These are phyloP conservation scores for Neocrepidodera transversa DNA, from an alignment of 2,888 invertebrate species.

Conservation along the genomic window DNA sequence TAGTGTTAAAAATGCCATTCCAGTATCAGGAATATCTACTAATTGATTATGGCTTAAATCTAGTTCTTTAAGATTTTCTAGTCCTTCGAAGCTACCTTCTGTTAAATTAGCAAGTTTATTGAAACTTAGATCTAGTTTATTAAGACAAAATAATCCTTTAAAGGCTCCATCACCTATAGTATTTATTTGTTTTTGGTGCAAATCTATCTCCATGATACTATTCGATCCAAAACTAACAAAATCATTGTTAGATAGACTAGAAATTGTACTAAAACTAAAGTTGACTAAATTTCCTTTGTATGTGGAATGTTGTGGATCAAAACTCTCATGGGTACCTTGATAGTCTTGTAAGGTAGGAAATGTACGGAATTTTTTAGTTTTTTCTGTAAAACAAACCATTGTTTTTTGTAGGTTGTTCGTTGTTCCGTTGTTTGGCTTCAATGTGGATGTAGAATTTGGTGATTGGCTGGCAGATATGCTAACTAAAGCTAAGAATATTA, in stretches of 20 bases:
- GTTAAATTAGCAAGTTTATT: constrained; percentile 46
- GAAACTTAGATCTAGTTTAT: constrained; percentile 44
- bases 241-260: constrained; percentile 43
- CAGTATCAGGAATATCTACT: constrained; percentile 34
- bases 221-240: constrained; percentile 49
- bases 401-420: neutral
- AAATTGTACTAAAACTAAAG: constrained; percentile 37
- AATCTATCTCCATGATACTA: constrained; percentile 43
- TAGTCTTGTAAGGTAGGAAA: constrained; percentile 46
- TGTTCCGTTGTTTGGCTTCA: neutral
- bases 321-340: constrained; percentile 46
- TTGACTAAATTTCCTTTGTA: constrained; percentile 47
- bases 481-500: neutral
- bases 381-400: constrained; percentile 9
- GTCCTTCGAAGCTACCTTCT: constrained; percentile 37
- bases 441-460: neutral
- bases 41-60: constrained; percentile 46
- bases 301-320: constrained; percentile 36
- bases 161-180: constrained; percentile 49
- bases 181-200: constrained; percentile 45
- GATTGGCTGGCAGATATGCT: neutral
- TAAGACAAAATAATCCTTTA: constrained; percentile 46
- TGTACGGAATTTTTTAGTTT: constrained; percentile 34
- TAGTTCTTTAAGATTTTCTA: constrained; percentile 42
- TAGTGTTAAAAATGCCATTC: constrained; percentile 33